phyloP scores from a whole-genome alignment of 2,113 vertebrate genomes.

The Drymodes brunneopygia region DNA sequence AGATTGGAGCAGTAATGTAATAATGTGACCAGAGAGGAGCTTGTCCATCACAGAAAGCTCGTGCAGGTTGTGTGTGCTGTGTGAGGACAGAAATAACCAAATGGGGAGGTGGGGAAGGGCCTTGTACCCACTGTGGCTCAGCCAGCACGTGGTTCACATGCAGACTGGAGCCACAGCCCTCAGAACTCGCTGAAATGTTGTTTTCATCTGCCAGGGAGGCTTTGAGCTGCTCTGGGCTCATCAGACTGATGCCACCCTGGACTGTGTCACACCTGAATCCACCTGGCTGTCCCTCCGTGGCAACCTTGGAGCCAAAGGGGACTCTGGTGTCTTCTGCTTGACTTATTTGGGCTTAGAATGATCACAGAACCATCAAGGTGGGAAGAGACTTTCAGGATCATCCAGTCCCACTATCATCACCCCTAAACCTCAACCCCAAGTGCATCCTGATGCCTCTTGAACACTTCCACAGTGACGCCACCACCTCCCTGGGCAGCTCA shows the following conservation, averaged over 20 bases:
- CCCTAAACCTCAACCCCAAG: neutral
- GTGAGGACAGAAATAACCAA: neutral
- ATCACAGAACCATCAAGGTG: too few species aligned
- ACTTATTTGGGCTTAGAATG: neutral
- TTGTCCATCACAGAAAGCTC: neutral
- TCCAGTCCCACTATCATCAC: neutral
- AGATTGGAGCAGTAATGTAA: neutral
- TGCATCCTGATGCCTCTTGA: neutral
- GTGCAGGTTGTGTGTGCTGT: fast-evolving
- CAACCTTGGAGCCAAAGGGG: neutral
- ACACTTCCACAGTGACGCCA: neutral
- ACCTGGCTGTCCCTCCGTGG: neutral
- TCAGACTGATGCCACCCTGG: neutral
- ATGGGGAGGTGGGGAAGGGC: neutral
- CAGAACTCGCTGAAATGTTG: neutral
- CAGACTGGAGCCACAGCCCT: neutral
- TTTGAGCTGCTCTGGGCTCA: neutral
- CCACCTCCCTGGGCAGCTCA: neutral
- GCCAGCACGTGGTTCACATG: neutral
- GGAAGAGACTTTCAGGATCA: neutral
- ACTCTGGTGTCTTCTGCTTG: neutral
- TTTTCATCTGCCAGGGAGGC: neutral
- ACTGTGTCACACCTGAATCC: neutral
- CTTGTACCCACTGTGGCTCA: neutral
- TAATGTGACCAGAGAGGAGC: neutral